Base-by-base conservation (phyloP, 2,113 vertebrate species). In the Upupa epops region DNA sequence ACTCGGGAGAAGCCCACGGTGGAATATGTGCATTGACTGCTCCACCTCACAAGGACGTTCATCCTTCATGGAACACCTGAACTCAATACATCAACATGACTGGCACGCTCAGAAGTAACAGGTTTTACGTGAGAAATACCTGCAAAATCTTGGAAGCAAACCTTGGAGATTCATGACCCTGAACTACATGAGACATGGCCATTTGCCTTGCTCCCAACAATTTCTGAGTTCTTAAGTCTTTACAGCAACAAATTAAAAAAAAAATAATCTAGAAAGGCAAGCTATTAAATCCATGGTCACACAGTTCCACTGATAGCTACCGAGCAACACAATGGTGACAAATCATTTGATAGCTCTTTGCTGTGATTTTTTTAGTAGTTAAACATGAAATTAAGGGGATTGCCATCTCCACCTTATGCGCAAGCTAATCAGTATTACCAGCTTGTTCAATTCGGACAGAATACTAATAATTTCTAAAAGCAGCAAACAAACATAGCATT, bases 341-440 rank as follows among this genome's bases (percentile, higher is more conserved):
- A 76, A 75, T 31, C n/a, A 61, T 61, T 83, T 4, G 0, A 66
- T 2, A 73, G 13, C 71, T 61, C 75, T 46, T 48, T 8, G 58
- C 81, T 81, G 61, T 26, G 61, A 64, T 59, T 76, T 88, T 79
- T 37, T 68, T 77, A 5, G 26, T 56, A 84, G 64, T 20, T 88
- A 82, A 94, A 84, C 40, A 78, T 2, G 15, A 90, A 88, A 90
- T 61, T 58, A 69, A 72, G 45, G 58, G 46, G n/a, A 89, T 1
- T 69, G 37, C 17, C 54, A 81, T 64, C 60, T 82, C 70, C 14
- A 88, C 61, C 73, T 83, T 18, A 61, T 3, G 32, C 32, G 83
- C 40, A 81, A 91, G n/a, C 61, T 92, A 32, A 94, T 71, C 52
- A 51, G 51, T 29, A 70, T 61, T 51, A 83, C 46, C 58, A 49